These are phyloP conservation scores for Aegithalos caudatus DNA, from an alignment of 2,113 vertebrate species.

Conservation along the genomic window DNA sequence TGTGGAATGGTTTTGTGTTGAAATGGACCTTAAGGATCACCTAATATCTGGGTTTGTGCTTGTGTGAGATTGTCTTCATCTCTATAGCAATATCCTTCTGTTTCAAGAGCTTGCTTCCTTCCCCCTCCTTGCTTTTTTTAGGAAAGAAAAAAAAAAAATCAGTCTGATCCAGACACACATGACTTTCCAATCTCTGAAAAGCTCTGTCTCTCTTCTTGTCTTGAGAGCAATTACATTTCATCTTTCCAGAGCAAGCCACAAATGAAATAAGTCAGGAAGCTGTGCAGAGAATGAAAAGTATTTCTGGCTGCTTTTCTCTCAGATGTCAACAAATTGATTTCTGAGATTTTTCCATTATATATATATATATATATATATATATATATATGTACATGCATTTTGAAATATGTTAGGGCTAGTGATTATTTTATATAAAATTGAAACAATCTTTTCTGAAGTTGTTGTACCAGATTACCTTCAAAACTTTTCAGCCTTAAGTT, in stretches of 20 bases:
- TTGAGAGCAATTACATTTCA: not conserved
- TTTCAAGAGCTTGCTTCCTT: not conserved
- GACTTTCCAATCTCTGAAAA: not conserved
- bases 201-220: not conserved
- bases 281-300: not conserved
- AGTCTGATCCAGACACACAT: not conserved
- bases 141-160: not conserved
- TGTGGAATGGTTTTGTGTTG: not conserved
- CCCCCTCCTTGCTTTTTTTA: not conserved
- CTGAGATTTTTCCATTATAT: not conserved
- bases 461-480: not conserved
- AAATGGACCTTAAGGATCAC: not conserved
- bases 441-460: not conserved
- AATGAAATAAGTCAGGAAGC: not conserved
- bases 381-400: not conserved
- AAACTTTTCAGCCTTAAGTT: not conserved
- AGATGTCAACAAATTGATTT: not conserved
- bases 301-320: not conserved
- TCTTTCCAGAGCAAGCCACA: not conserved
- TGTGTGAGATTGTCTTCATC: not conserved
- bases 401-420: not conserved
- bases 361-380: no score
- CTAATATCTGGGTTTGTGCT: rapidly evolving
- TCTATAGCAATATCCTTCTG: not conserved
- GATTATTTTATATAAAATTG: not conserved